A percentile compares a stretch with the other conserved stretches of the same genome.
Evolutionary conservation across 2,113 vertebrate genomes (phyloP).

Genomic region (Zosterops borbonicus): DNA sequence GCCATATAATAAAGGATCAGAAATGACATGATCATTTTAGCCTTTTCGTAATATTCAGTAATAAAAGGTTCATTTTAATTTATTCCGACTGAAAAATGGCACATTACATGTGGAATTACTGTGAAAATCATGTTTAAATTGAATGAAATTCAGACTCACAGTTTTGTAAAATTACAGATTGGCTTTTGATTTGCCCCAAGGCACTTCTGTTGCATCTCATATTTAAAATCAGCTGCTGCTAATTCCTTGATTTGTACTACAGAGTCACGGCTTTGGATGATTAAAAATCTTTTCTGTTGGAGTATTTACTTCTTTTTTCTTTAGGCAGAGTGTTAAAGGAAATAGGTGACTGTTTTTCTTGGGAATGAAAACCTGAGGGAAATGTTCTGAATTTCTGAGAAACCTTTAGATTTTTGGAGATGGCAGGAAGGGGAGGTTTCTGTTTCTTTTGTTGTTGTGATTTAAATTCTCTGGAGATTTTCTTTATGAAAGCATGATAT

Average conservation of each 20-base stretch:
- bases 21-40: not conserved
- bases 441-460: not conserved
- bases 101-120: not conserved
- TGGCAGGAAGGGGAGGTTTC: not conserved
- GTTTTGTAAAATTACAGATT: not conserved
- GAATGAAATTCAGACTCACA: not conserved
- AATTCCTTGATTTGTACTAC: conserved; percentile 59
- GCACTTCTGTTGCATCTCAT: conserved; percentile 23
- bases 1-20: not conserved
- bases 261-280: not conserved
- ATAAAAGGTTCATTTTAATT: not conserved
- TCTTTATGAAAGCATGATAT: not conserved
- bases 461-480: not conserved
- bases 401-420: not conserved
- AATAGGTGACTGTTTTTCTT: not conserved
- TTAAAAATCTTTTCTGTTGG: conserved; percentile 48
- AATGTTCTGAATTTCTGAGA: conserved; percentile 24
- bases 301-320: conserved; percentile 24
- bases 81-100: not conserved
- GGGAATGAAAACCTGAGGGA: not conserved
- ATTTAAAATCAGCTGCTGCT: conserved; percentile 13
- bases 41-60: not conserved
- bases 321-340: conserved; percentile 19
- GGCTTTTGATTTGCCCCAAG: conserved; percentile 38
- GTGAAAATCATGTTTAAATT: conserved; percentile 1